Conservation (phyloP, 2,113 vertebrate species). For the Hyaena hyaena region DNA sequence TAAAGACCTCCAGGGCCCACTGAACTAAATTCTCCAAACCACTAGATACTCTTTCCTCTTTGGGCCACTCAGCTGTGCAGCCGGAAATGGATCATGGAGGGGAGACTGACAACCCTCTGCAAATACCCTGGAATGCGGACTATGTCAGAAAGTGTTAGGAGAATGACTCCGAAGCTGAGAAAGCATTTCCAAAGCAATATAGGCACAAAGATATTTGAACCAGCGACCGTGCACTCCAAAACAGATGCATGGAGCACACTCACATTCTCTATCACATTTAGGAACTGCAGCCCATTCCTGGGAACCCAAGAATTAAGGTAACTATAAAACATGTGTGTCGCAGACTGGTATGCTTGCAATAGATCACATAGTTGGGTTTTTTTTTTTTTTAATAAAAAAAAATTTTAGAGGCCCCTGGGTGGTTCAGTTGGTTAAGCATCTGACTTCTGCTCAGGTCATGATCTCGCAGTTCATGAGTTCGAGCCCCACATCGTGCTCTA, state of each 20-base stretch:
- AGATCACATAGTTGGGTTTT: background rate
- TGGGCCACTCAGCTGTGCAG: constrained; percentile 72
- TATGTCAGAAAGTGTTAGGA: constrained; percentile 49
- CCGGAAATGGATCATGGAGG: constrained; percentile 16
- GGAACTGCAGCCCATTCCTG: background rate
- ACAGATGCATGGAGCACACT: background rate
- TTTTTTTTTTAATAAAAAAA: too few relatives aligned
- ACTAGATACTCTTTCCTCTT: constrained; percentile 53
- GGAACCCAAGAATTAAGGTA: background rate
- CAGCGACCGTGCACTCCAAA: background rate
- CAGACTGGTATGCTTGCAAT: background rate
- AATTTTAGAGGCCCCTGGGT: too few relatives aligned
- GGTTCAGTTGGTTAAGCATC: too few relatives aligned
- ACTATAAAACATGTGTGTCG: rapidly evolving
- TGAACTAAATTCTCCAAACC: constrained; percentile 50
- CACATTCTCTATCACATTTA: background rate
- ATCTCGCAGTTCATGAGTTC: too few relatives aligned
- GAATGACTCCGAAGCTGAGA: constrained; percentile 8
- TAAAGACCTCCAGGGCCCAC: constrained; percentile 13
- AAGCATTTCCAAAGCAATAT: constrained; percentile 16
- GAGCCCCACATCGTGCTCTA: too few relatives aligned
- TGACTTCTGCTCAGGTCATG: too few relatives aligned
- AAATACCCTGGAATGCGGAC: constrained; percentile 49
- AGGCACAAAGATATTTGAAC: background rate
- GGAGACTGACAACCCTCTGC: background rate